A percentile compares a stretch with the other conserved stretches of the same genome.
Conservation (phyloP, 2,113 vertebrate species). For the Naja naja region DNA sequence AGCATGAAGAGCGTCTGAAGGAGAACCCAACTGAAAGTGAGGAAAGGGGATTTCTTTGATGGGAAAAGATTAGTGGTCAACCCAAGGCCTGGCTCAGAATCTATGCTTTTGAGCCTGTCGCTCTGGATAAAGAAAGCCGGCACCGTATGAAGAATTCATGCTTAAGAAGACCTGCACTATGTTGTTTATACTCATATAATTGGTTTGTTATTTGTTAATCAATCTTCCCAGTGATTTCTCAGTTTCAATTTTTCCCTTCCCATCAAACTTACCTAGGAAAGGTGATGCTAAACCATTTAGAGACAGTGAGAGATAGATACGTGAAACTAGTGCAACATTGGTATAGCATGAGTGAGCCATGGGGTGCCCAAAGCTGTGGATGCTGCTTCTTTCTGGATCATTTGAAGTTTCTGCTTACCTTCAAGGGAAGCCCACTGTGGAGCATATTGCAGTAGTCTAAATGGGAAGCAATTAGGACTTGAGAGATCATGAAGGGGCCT, state of each 20-base stretch:
- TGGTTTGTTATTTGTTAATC: background rate
- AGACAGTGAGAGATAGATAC: background rate
- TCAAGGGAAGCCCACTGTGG: too few species aligned
- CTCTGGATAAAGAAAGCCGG: too few species aligned
- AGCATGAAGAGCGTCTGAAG: slow-evolving; percentile 92
- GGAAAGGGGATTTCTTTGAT: slow-evolving; percentile 3
- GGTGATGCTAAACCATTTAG: background rate
- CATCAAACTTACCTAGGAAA: background rate
- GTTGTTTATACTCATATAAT: background rate
- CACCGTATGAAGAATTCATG: too few species aligned
- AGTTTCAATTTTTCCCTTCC: background rate
- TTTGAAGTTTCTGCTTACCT: too few species aligned
- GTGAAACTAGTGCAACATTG: too few species aligned
- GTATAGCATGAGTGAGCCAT: too few species aligned
- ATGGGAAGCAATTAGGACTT: background rate
- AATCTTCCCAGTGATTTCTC: background rate
- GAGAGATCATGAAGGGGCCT: background rate
- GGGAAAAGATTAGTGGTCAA: background rate
- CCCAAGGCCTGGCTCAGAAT: background rate
- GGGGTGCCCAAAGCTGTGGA: too few species aligned
- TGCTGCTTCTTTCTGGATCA: too few species aligned
- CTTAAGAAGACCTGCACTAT: background rate
- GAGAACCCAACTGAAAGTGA: slow-evolving; percentile 92
- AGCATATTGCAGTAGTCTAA: background rate
- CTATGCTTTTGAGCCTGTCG: background rate